Evolutionary conservation across 1,140 invertebrate species (phyloP), one percentile per base, ranked within the genome.

Genomic region (Colletes latitarsis): DNA sequence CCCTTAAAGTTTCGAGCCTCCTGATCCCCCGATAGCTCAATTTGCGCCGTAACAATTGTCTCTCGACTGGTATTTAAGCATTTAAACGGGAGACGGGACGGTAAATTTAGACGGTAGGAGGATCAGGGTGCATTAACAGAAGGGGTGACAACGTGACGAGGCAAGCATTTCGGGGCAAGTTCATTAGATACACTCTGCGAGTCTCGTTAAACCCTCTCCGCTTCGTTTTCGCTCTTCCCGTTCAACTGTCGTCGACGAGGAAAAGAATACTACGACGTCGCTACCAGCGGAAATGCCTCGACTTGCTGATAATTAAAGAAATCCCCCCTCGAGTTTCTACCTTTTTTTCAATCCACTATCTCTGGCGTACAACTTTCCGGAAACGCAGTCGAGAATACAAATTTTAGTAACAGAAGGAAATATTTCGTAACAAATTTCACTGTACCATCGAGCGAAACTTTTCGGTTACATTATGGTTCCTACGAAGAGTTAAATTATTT

Each of bases 241-340:
- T 41, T 41, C 68, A 70, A 81, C 58, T 30, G 62, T 58, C 53
- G 39, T 19, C 15, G 9, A 6, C 30, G 43, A 17, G 43, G 49
- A 70, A 79, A 68, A 79, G 53, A 6, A 8, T 39, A n/a, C 21
- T 30, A 30, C 30, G 30, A 30, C 30, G 30, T 2, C 1, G 30
- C 30, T 30, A 30, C 30, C 30, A 30, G 30, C 30, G 30, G 30
- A 14, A 69, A 81, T 55, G 72, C 53, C 58, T 9, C n/a, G 49
- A 0, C 57, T 12, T 12, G 57, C 3, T 6, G 58, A 10, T 77
- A 83, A 83, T 83, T 77, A 82, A 46, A 76, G 55, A 53, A 76
- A 70, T 53, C 30, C 30, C 30, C 30, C 43, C 4, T 15, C 43
- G 46, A 14, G 19, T 73, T 63, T 3, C 15, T 30, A 17, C 15